A percentile compares a stretch with the other conserved stretches of the same genome.
phyloP scores from a whole-genome alignment of 2,113 vertebrate species.

The Hipposideros armiger region DNA sequence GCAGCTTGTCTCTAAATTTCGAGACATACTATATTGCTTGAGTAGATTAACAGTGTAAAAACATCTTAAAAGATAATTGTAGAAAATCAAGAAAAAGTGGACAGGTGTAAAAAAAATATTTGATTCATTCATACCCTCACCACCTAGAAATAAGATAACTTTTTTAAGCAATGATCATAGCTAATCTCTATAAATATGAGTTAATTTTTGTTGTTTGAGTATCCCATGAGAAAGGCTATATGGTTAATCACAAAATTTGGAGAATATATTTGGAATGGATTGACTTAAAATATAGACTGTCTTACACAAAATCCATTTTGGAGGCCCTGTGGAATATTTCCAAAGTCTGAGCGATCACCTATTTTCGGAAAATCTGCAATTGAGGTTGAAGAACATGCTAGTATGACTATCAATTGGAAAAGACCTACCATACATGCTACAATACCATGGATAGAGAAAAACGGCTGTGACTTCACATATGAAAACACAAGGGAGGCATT shows the following conservation, averaged over 20 bases:
- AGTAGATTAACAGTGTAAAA: neutral
- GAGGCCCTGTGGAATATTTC: neutral
- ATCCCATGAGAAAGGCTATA: neutral
- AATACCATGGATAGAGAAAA: neutral
- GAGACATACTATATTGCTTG: neutral
- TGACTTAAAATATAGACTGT: neutral
- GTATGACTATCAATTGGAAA: neutral
- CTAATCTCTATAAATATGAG: neutral
- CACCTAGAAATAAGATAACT: slow-evolving; percentile 2
- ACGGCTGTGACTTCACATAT: neutral
- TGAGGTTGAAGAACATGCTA: neutral
- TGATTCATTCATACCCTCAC: neutral
- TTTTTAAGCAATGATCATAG: neutral
- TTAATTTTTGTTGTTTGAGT: neutral
- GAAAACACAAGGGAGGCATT: neutral
- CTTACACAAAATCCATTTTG: neutral
- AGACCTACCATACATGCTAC: neutral
- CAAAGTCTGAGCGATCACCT: neutral
- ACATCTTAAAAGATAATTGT: neutral
- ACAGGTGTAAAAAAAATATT: neutral
- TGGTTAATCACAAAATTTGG: neutral
- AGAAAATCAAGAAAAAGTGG: neutral
- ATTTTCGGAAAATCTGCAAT: slow-evolving; percentile 15
- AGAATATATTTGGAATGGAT: neutral
- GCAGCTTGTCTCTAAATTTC: neutral